Evolutionary conservation across 2,113 vertebrate species (phyloP), one percentile per base, ranked within the genome.

Genomic region (Perca flavescens): DNA sequence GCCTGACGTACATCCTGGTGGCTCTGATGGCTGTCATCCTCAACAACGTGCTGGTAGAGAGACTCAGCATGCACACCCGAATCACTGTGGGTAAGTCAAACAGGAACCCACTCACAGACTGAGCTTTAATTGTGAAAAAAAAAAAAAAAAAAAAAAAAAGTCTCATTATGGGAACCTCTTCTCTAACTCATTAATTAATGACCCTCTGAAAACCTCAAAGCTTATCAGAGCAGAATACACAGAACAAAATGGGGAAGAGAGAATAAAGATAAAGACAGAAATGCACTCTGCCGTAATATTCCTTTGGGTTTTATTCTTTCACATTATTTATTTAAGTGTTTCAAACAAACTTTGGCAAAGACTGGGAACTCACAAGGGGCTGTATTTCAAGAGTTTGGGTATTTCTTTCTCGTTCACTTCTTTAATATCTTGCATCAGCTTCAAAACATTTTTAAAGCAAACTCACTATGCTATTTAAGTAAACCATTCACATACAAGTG

Each of bases 1-100:
- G 97, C 88, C 96, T 99, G 89, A 99, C 97, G 11, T 99, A 99
- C 89, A 99, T 99, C 92, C 73, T 99, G 74, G 97, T 99, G 75
- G 98, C 98, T 0, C 92, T 99, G 93, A 92, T 94, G 77, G 97
- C 98, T 0, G 98, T 99, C 83, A 96, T 99, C 52, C 96, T 99
- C 74, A 99, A 99, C 96, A 99, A 99, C 0, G 96, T 94, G 0
- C 91, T 99, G 93, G 97, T 99, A 91, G 98, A 99, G 95, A 94
- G 97, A 73, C 94, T 99, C 85, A 97, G 96, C 82, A 86, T 98
- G 89, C 98, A 99, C 92, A 97, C 97, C 21, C 95, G 98, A 34
- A 99, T 99, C 85, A 97, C 97, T 0, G 96, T 97, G 62, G 98
- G 98, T 99, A 84, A 87, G 95, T 93, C 0, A 25, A 31, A 79